phyloP scores from a whole-genome alignment of 2,888 invertebrate species.

The Sminthurinus aureus region DNA sequence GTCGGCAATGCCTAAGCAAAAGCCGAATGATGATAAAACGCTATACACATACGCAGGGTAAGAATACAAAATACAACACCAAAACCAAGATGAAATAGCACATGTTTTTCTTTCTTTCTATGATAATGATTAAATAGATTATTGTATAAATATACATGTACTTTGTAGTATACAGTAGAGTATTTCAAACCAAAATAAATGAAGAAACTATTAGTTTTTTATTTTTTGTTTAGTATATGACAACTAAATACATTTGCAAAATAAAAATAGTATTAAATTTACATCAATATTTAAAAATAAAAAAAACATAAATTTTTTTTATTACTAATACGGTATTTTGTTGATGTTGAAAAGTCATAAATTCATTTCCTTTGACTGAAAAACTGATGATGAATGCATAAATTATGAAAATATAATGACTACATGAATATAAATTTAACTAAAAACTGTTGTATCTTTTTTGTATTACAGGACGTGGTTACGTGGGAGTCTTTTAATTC shows the following conservation, averaged over 20 bases:
- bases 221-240: too few species aligned
- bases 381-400: not conserved
- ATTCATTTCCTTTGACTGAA: not conserved
- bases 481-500: constrained; percentile 59
- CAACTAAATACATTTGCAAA: too few species aligned
- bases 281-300: too few species aligned
- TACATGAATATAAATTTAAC: not conserved
- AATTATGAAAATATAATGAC: too few species aligned
- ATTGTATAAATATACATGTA: too few species aligned
- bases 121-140: too few species aligned
- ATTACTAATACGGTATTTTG: too few species aligned
- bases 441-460: not conserved
- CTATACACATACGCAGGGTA: constrained; percentile 59
- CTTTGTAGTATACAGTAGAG: not conserved
- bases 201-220: too few species aligned
- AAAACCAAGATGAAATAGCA: not conserved
- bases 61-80: constrained; percentile 14
- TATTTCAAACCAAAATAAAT: not conserved
- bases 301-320: too few species aligned
- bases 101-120: not conserved
- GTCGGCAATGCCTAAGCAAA: constrained; percentile 58
- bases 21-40: constrained; percentile 60
- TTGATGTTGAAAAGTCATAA: not conserved
- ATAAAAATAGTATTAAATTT: too few species aligned
- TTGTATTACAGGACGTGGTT: constrained; percentile 57